Evolutionary conservation across 2,888 invertebrate genomes (phyloP).

Genomic region (Penaeus monodon): DNA sequence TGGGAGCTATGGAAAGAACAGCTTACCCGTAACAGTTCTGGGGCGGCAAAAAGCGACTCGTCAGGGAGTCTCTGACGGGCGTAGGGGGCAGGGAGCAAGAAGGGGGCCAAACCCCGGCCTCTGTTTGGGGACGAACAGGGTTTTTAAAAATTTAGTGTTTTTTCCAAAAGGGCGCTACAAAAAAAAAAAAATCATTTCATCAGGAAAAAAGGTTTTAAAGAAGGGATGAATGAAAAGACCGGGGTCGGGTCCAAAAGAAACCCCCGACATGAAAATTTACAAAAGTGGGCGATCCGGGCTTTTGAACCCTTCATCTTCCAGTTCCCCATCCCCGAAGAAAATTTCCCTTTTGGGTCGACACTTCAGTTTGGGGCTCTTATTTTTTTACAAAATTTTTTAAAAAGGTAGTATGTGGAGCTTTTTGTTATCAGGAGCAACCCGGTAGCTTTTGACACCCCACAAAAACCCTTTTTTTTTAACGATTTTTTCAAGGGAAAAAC

Average conservation of each 20-base stretch:
- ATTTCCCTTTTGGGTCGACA: constrained; percentile 77
- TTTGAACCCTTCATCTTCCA: constrained; percentile 99
- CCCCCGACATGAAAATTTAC: constrained; percentile 85
- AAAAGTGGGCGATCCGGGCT: constrained; percentile 81
- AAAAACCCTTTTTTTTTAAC: too few relatives aligned
- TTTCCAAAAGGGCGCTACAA: too few relatives aligned
- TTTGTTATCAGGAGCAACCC: too few relatives aligned
- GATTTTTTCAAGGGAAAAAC: too few relatives aligned
- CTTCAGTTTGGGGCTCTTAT: background rate
- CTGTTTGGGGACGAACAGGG: constrained; percentile 69
- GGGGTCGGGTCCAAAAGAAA: constrained; percentile 83
- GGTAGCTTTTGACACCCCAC: too few relatives aligned
- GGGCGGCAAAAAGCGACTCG: constrained; percentile 86
- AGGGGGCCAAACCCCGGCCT: constrained; percentile 91
- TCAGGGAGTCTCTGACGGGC: constrained; percentile 79
- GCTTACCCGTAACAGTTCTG: constrained; percentile 86
- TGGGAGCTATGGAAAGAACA: background rate
- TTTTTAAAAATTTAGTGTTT: too few relatives aligned
- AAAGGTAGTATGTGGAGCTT: too few relatives aligned
- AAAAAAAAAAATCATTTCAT: too few relatives aligned
- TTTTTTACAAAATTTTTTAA: too few relatives aligned
- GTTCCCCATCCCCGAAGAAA: constrained; percentile 99
- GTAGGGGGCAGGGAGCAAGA: constrained; percentile 85
- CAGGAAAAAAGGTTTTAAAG: too few relatives aligned
- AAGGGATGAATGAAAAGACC: constrained; percentile 72